Base-by-base conservation (phyloP, 1,140 invertebrate genomes). In the Lanistes nyassanus region DNA sequence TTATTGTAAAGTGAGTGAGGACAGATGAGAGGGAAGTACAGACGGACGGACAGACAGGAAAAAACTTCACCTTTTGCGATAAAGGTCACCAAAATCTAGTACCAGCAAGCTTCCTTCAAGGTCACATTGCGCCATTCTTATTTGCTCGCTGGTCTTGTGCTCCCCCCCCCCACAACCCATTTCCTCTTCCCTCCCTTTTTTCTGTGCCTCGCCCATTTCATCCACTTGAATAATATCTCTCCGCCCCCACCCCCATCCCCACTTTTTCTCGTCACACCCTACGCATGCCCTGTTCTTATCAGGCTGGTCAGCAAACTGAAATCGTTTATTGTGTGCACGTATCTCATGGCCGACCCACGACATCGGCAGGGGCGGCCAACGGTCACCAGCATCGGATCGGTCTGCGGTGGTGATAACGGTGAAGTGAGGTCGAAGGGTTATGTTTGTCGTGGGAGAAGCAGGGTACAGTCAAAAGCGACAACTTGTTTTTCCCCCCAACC, bases 381-480 rank as follows among this genome's bases (percentile, higher is more conserved):
- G 31, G 36, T 16, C 42, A 37, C 39, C 19, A 36, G 11, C 26
- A 31, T 31, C 62, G 34, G 56, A 16, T 31, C 62, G 31, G 62
- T 9, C 62, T 26, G 7, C 23, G 19, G 62, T 29, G 7, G 62
- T 29, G 62, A 26, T 26, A 64, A 21, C 5, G 19, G 31, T 34
- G 62, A 21, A 34, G 62, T 21, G 21, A 21, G 31, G 62, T 64
- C 62, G 36, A 21, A 34, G n/a, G 62, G 19, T 34, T 31, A 21
- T 64, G 36, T 64, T 64, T 64, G 62, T 36, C 36, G 19, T 64
- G 36, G 62, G 62, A 36, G 62, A 64, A 29, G 34, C 29, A n/a
- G n/a, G n/a, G n/a, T n/a, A 16, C 31, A 29, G 62, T 26, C 29
- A 34, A 34, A 36, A 34, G 31, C 62, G 26, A 5, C 36, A 34